Base-by-base conservation (phyloP, 2,888 invertebrate genomes). In the Agelastica alni region DNA sequence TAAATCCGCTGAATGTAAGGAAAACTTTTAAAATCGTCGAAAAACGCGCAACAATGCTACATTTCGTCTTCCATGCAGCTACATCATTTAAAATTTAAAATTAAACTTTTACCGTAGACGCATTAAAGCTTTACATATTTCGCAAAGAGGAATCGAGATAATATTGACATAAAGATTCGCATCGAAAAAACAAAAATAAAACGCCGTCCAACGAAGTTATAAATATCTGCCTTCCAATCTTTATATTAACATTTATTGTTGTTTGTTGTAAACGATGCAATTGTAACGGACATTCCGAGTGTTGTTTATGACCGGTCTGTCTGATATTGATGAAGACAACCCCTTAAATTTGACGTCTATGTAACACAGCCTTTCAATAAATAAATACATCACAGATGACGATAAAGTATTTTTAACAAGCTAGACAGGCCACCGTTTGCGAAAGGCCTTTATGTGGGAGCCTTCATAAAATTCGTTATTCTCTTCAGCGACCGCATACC, bases 341-440 rank as follows among this genome's bases (percentile, higher is more conserved):
- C 61, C 56, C 55, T 61, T 61, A 61, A 64, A 64, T 65, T 63
- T 62, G 62, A 65, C 61, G 58, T 60, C 59, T 58, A 53, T 41
- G 56, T 56, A 55, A 56, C 55, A 48, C 47, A 56, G 30, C 49
- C 51, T 10, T 53, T 58, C 59, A 55, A 54, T 54, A 49, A 54
- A 56, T 59, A 51, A 58, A 62, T 62, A 56, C 62, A 54, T 58
- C 62, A 59, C 59, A 57, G 58, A 59, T 45, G 60, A 64, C 64
- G 54, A 67, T 68, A 68, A 68, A 68, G 62, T 63, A 67, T 66
- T 64, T 66, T 67, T 68, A 68, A 68, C 66, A 68, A 68, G 68
- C 65, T 59, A 52, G 60, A 61, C 64, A 60, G 59, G 63, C 60
- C 58, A 59, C 60, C 59, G 56, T 64, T 44, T 59, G 62, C 51